Evolutionary conservation across 2,888 invertebrate genomes (phyloP).

Genomic region (Stenodera caucasica): DNA sequence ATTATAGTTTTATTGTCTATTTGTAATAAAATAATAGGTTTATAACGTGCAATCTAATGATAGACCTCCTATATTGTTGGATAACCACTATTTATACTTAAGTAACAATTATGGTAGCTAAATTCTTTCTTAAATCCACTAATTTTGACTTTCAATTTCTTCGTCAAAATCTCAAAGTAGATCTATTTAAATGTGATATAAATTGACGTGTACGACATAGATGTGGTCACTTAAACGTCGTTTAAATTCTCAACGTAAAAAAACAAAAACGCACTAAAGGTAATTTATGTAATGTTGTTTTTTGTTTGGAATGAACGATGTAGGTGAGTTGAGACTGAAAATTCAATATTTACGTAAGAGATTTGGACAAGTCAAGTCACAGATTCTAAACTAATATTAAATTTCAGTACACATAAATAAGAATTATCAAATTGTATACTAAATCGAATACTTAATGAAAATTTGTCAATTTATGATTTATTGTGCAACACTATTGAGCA

Average conservation of each 20-base stretch:
- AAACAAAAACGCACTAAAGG: constrained; percentile 24
- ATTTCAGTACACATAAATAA: constrained; percentile 12
- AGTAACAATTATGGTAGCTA: constrained; percentile 8
- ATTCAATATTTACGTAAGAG: no score
- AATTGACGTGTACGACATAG: constrained; percentile 32
- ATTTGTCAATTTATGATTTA: not conserved
- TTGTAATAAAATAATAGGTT: constrained; percentile 50
- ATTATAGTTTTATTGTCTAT: constrained; percentile 49
- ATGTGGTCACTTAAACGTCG: constrained; percentile 29
- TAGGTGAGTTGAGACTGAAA: no score
- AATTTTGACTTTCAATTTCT: no score
- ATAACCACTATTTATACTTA: constrained; percentile 13
- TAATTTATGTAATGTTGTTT: constrained; percentile 7
- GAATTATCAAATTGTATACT: no score
- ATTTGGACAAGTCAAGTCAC: no score
- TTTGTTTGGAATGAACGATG: not conserved
- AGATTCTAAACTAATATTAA: no score
- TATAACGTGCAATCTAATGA: constrained; percentile 47
- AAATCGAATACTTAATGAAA: not conserved
- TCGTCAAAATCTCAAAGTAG: constrained; percentile 13
- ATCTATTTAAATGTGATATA: constrained; percentile 21
- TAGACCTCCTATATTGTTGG: constrained; percentile 36
- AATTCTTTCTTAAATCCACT: no score
- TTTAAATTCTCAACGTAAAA: constrained; percentile 23
- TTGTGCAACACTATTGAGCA: not conserved